phyloP scores from a whole-genome alignment of 2,113 vertebrate genomes.

The Aleadryas rufinucha region DNA sequence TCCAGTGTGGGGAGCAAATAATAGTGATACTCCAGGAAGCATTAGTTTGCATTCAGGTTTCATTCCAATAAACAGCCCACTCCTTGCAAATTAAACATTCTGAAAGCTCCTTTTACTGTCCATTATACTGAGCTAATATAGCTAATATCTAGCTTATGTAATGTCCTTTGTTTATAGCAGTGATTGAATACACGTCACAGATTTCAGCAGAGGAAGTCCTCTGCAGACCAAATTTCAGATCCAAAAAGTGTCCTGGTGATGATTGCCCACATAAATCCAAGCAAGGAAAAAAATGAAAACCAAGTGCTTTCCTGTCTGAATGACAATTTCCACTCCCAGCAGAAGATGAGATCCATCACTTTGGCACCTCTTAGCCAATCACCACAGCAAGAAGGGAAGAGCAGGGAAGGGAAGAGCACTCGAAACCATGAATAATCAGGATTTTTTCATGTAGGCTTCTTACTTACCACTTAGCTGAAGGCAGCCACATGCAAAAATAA shows the following conservation, averaged over 20 bases:
- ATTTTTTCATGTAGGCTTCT: background rate
- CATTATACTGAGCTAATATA: background rate
- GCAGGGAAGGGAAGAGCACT: background rate
- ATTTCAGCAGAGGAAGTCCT: slow-evolving; percentile 1
- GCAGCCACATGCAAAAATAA: background rate
- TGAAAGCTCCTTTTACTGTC: background rate
- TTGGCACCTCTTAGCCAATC: background rate
- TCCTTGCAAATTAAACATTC: background rate
- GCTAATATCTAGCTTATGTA: background rate
- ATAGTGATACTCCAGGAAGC: background rate
- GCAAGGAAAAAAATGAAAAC: background rate
- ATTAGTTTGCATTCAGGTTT: background rate
- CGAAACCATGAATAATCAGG: background rate
- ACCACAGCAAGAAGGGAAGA: background rate
- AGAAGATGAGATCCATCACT: slow-evolving; percentile 3
- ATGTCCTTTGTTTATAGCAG: background rate
- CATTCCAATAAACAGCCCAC: background rate
- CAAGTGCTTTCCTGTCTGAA: background rate
- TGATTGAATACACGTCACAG: background rate
- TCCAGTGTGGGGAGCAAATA: background rate
- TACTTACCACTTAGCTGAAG: background rate
- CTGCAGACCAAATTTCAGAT: background rate
- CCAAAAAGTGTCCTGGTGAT: background rate
- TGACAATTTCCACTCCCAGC: background rate
- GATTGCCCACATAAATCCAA: slow-evolving; percentile 18